A percentile compares a stretch with the other conserved stretches of the same genome.
Conservation (phyloP, 2,888 invertebrate genomes). For the Andrena chrysosceles region DNA sequence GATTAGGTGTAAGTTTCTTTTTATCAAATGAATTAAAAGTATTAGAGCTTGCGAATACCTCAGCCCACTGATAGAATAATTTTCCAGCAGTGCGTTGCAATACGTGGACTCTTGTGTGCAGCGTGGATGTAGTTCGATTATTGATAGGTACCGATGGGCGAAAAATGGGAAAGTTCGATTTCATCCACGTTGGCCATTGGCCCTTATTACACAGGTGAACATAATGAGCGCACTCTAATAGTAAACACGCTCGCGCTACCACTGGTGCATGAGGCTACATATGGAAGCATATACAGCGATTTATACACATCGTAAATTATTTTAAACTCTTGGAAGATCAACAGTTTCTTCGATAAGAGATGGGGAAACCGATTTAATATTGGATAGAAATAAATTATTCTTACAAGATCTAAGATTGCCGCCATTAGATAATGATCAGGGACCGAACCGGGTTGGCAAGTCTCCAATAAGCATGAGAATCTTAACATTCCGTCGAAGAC, state of each 20-base stretch:
- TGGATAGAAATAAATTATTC: constrained; percentile 61
- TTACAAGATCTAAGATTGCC: constrained; percentile 96
- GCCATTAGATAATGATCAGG: constrained; percentile 98
- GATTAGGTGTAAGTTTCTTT: background rate
- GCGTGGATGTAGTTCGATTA: constrained; percentile 86
- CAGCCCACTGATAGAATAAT: constrained; percentile 99
- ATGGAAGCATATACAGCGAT: background rate
- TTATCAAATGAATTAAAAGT: background rate
- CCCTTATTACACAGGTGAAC: constrained; percentile 99
- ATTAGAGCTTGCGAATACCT: constrained; percentile 86
- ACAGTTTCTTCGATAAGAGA: background rate
- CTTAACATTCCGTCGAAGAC: constrained; percentile 95
- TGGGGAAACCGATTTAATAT: background rate
- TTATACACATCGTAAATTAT: background rate
- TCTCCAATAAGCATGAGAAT: constrained; percentile 96
- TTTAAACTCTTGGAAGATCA: background rate
- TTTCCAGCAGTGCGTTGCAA: constrained; percentile 97
- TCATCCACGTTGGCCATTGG: constrained; percentile 99
- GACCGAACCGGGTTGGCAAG: constrained; percentile 97
- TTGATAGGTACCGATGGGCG: constrained; percentile 89
- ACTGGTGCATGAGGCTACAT: constrained; percentile 96
- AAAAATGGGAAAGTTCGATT: constrained; percentile 92
- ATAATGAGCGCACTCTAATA: constrained; percentile 98
- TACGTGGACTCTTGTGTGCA: constrained; percentile 88
- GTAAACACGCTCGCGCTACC: constrained; percentile 95